Conservation (phyloP, 2,113 vertebrate genomes). For the Cynocephalus volans region DNA sequence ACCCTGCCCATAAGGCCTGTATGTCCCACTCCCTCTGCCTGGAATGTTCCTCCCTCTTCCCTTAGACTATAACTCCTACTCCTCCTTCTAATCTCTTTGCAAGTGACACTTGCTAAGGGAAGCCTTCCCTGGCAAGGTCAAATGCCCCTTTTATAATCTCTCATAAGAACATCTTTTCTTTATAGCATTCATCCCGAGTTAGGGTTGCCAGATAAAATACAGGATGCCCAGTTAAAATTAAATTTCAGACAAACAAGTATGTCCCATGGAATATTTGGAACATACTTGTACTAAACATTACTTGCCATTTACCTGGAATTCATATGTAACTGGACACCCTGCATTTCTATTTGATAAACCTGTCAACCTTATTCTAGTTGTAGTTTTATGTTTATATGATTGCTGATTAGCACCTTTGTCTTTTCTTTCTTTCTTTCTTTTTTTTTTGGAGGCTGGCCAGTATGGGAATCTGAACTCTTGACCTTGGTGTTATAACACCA, state of each 20-base stretch:
- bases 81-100: not conserved
- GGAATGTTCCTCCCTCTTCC: not conserved
- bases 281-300: not conserved
- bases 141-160: not conserved
- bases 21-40: not conserved
- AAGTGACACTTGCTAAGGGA: not conserved
- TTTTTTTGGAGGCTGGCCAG: too few species aligned
- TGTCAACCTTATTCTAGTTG: not conserved
- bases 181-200: not conserved
- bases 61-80: not conserved
- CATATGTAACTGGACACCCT: constrained; percentile 7
- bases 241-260: not conserved
- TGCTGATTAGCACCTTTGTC: constrained; percentile 58
- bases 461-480: too few species aligned
- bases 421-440: too few species aligned
- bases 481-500: too few species aligned
- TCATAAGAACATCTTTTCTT: not conserved
- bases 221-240: not conserved
- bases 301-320: not conserved
- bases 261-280: not conserved
- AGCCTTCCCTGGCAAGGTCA: not conserved
- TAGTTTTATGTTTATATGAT: constrained; percentile 12
- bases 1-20: not conserved
- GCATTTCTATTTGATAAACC: constrained; percentile 36
- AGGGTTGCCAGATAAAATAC: not conserved